A percentile compares a stretch with the other conserved stretches of the same genome.
These are phyloP conservation scores for Amphipyra berbera DNA, from an alignment of 2,888 invertebrate genomes.

Conservation along the genomic window DNA sequence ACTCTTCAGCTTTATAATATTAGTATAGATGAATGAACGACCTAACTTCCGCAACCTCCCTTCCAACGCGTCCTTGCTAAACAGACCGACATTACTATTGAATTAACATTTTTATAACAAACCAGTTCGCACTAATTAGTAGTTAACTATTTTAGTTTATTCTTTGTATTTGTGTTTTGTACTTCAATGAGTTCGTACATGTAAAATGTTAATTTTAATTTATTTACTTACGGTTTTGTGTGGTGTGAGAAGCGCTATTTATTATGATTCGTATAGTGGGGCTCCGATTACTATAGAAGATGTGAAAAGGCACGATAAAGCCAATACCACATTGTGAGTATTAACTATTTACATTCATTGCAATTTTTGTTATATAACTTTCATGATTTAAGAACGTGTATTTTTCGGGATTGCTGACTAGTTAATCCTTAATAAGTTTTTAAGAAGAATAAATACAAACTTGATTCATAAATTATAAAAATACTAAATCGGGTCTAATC, in stretches of 20 bases:
- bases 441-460: too few relatives aligned
- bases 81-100: background rate
- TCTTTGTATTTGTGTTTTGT: conserved; percentile 18
- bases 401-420: too few relatives aligned
- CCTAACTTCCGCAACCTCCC: conserved; percentile 11
- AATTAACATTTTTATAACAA: conserved; percentile 14
- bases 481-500: too few relatives aligned
- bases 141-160: conserved; percentile 6
- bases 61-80: conserved; percentile 34
- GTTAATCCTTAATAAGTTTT: too few relatives aligned
- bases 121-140: conserved; percentile 11
- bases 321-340: conserved; percentile 76
- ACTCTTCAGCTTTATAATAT: too few relatives aligned
- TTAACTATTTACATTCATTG: background rate
- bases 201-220: conserved; percentile 56
- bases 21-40: background rate
- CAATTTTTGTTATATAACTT: background rate
- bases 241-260: conserved; percentile 51
- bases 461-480: too few relatives aligned
- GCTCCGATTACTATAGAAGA: conserved; percentile 66
- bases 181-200: conserved; percentile 22
- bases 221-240: conserved; percentile 52
- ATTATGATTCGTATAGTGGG: conserved; percentile 71
- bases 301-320: conserved; percentile 64
- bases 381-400: too few relatives aligned